Percentiles rank a stretch among this genome's conserved stretches.
Conservation (phyloP, 2,113 vertebrate genomes). For the Podiceps cristatus region DNA sequence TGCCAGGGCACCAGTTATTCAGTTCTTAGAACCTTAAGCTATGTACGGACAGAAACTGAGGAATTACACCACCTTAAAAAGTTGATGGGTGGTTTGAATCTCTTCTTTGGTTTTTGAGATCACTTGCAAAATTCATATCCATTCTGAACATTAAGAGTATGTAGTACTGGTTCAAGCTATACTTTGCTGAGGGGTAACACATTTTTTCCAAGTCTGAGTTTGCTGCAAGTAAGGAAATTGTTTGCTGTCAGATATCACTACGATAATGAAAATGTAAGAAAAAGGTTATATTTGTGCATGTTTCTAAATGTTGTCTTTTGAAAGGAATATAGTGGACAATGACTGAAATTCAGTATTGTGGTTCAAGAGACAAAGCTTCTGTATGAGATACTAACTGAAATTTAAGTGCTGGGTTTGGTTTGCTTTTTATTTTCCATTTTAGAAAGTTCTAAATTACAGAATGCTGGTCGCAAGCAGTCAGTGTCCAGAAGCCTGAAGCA, state of each 20-base stretch:
- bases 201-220: background rate
- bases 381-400: background rate
- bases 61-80: background rate
- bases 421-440: slow-evolving; percentile 47
- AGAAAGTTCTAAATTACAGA: slow-evolving; percentile 92
- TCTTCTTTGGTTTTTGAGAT: background rate
- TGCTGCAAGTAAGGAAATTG: background rate
- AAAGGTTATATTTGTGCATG: background rate
- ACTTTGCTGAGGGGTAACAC: background rate
- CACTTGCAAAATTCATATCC: background rate
- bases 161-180: background rate
- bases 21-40: background rate
- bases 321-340: background rate
- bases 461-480: slow-evolving; percentile 92
- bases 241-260: background rate
- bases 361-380: background rate
- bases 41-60: background rate
- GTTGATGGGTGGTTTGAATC: background rate
- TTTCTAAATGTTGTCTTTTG: background rate
- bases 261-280: background rate
- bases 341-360: background rate
- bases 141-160: background rate
- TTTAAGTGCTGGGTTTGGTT: background rate
- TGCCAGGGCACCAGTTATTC: background rate
- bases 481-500: slow-evolving; percentile 97